phyloP scores from a whole-genome alignment of 2,113 vertebrate genomes.

The Oncorhynchus mykiss region DNA sequence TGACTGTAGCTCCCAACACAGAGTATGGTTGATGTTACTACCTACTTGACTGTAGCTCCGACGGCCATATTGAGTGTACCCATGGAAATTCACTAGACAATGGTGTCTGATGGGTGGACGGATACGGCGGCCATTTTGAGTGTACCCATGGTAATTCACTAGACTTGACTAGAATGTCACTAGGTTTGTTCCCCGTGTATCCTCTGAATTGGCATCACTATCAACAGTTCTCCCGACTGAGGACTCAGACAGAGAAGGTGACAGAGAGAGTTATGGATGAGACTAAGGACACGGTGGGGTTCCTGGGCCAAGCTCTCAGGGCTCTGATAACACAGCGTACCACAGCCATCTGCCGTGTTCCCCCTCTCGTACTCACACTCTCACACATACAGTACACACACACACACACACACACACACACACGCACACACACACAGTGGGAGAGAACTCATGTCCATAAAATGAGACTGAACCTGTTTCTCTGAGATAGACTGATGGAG shows the following conservation, averaged over 20 bases:
- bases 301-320: constrained; percentile 38
- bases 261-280: constrained; percentile 46
- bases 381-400: constrained; percentile 15
- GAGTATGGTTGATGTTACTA: too few species aligned
- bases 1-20: too few species aligned
- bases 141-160: too few species aligned
- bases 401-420: neutral
- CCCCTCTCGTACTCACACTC: neutral
- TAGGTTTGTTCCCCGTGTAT: neutral
- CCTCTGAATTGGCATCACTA: too few species aligned
- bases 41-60: too few species aligned
- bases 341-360: constrained; percentile 6
- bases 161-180: neutral
- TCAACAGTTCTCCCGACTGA: neutral
- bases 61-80: too few species aligned
- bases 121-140: too few species aligned
- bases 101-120: too few species aligned
- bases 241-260: constrained; percentile 45
- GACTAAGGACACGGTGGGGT: constrained; percentile 45
- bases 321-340: constrained; percentile 36
- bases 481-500: too few species aligned
- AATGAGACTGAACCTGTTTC: too few species aligned
- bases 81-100: too few species aligned
- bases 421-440: neutral
- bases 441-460: too few species aligned